Evolutionary conservation across 2,113 vertebrate species (phyloP).

Genomic region (Rhynchopsitta pachyrhyncha): DNA sequence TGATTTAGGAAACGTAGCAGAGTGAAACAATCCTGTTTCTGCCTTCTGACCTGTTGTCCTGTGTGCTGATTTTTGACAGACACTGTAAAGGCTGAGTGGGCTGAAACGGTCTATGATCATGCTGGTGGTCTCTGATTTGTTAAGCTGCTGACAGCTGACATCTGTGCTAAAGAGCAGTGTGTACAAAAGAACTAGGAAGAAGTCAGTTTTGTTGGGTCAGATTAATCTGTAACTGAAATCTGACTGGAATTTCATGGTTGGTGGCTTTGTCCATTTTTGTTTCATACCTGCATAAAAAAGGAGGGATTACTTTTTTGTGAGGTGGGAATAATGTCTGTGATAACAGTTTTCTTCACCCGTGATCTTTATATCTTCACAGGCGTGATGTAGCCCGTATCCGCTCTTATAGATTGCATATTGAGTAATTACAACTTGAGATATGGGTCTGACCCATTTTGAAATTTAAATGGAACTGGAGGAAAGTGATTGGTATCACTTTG

Average conservation of each 20-base stretch:
- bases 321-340: background rate
- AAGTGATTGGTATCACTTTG: background rate
- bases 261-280: background rate
- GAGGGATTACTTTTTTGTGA: background rate
- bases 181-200: background rate
- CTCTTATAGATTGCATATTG: background rate
- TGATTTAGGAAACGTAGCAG: background rate
- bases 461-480: background rate
- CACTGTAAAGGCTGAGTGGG: background rate
- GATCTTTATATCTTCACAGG: background rate
- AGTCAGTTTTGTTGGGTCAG: background rate
- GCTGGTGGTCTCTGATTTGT: background rate
- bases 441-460: background rate
- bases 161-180: background rate
- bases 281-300: background rate
- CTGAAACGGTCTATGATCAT: background rate
- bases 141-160: constrained; percentile 33
- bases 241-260: background rate
- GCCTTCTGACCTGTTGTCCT: background rate
- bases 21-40: background rate
- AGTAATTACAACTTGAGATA: background rate
- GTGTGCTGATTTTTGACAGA: background rate
- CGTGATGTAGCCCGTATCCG: background rate
- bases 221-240: background rate
- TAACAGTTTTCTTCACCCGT: background rate